phyloP scores from a whole-genome alignment of 92 coral and sea anemone genomes.

The Zoanthus sansibaricus region DNA sequence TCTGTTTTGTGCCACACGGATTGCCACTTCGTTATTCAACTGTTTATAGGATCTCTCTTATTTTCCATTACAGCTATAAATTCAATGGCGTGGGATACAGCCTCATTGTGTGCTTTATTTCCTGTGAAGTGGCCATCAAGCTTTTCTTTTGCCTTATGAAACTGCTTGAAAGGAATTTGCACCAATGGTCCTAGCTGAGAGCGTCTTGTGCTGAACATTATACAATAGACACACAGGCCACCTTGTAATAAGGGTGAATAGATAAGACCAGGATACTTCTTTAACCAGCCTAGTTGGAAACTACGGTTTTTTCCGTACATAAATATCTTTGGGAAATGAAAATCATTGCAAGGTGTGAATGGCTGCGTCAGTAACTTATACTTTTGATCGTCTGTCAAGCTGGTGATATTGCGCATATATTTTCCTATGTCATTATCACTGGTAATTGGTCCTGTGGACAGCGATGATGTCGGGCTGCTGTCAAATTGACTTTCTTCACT shows the following conservation, averaged over 20 bases:
- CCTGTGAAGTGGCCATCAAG: no score
- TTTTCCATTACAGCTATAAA: slow-evolving; percentile 51
- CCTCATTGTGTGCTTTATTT: no score
- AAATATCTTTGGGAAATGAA: neutral
- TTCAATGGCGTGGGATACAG: neutral
- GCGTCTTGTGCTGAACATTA: no score
- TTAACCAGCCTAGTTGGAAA: neutral
- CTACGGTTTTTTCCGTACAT: slow-evolving; percentile 2
- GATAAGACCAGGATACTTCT: neutral
- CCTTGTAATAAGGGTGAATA: no score
- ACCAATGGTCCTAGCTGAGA: no score
- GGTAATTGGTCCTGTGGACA: neutral
- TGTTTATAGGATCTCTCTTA: slow-evolving; percentile 52
- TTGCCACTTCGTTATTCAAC: slow-evolving; percentile 59
- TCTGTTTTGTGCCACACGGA: slow-evolving; percentile 66
- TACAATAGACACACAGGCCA: no score
- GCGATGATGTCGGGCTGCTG: neutral
- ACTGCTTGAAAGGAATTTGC: no score
- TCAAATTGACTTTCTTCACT: neutral
- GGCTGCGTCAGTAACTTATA: slow-evolving; percentile 7
- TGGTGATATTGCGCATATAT: neutral
- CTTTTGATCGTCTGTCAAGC: neutral
- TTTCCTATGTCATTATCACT: slow-evolving; percentile 3
- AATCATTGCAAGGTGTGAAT: neutral
- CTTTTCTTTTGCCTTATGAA: no score